These are phyloP conservation scores for Baronia brevicornis DNA, from an alignment of 2,888 invertebrate genomes.

Conservation along the genomic window DNA sequence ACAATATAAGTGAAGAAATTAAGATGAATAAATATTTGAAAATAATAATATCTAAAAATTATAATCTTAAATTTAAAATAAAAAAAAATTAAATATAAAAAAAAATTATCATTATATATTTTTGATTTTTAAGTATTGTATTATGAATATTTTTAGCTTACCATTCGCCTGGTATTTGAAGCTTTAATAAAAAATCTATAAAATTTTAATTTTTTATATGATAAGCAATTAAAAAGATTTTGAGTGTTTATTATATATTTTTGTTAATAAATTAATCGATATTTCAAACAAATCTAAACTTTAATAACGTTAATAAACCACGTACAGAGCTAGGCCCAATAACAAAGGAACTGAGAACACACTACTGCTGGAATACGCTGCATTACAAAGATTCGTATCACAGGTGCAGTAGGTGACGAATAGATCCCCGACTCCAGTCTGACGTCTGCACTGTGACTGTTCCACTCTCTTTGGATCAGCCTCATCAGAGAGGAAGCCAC, in stretches of 20 bases:
- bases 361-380: conserved; percentile 35
- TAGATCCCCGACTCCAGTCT: conserved; percentile 83
- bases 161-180: too few species aligned
- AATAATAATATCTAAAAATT: conserved; percentile 5
- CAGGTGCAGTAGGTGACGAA: conserved; percentile 87
- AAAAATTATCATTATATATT: too few species aligned
- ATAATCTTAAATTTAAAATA: conserved; percentile 2
- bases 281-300: not conserved
- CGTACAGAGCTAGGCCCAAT: not conserved
- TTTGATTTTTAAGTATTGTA: too few species aligned
- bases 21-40: conserved; percentile 10
- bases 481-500: conserved; percentile 84
- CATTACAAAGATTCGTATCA: conserved; percentile 85
- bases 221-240: too few species aligned
- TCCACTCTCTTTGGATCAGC: conserved; percentile 52
- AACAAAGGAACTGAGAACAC: conserved; percentile 5
- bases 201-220: too few species aligned
- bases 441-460: conserved; percentile 79
- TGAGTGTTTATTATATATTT: too few species aligned
- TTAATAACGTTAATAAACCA: conserved; percentile 4
- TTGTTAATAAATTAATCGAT: not conserved
- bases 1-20: conserved; percentile 6
- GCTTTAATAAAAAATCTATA: too few species aligned
- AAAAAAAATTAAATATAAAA: too few species aligned
- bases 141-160: too few species aligned